A percentile compares a stretch with the other conserved stretches of the same genome.
Evolutionary conservation across 2,888 invertebrate species (phyloP).

Genomic region (Campaea margaritaria): DNA sequence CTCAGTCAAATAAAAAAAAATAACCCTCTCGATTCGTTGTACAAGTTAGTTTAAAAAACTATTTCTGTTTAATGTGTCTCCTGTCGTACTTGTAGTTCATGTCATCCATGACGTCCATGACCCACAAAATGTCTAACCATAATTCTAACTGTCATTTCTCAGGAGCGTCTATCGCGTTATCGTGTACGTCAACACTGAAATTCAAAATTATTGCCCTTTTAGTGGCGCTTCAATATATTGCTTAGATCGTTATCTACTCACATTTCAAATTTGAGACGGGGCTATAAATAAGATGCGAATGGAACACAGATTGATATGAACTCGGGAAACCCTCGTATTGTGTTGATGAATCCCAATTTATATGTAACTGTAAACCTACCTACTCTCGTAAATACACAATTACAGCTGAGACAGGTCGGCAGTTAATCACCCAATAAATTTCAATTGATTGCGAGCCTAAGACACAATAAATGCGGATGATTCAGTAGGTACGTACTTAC

Average conservation of each 20-base stretch:
- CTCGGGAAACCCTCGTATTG: constrained; percentile 19
- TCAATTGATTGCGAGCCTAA: constrained; percentile 64
- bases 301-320: constrained; percentile 27
- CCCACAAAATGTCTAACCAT: too few species aligned
- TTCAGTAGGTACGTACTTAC: constrained; percentile 42
- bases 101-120: too few species aligned
- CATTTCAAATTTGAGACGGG: constrained; percentile 7
- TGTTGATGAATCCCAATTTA: constrained; percentile 56
- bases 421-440: constrained; percentile 68
- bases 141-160: not conserved
- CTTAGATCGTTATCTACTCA: constrained; percentile 10
- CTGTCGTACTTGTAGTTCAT: too few species aligned
- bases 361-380: constrained; percentile 51
- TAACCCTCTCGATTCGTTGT: too few species aligned
- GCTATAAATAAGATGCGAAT: constrained; percentile 23
- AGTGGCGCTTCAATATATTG: constrained; percentile 4
- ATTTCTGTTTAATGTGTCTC: too few species aligned
- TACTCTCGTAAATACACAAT: constrained; percentile 55
- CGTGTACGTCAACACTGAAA: constrained; percentile 1
- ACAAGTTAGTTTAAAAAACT: too few species aligned
- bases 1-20: too few species aligned
- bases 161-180: not conserved
- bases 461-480: constrained; percentile 50
- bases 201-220: constrained; percentile 6
- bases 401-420: constrained; percentile 57